Conservation (phyloP, 2,797 vertebrate species). For the Lindbergichthys nudifrons region DNA sequence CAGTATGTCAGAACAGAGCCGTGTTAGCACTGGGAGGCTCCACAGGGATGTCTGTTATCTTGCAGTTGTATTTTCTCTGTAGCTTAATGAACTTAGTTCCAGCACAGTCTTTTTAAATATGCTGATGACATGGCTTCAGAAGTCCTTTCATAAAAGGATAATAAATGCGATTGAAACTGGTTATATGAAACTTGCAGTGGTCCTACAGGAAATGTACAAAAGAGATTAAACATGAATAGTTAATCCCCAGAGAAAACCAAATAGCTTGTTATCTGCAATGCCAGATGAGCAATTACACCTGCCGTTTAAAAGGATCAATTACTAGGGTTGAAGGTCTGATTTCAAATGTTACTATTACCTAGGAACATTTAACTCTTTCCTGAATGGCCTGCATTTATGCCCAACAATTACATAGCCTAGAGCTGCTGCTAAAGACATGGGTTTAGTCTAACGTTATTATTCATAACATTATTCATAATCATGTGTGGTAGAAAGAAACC, state of each 20-base stretch:
- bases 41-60: constrained; percentile 45
- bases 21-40: constrained; percentile 41
- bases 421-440: neutral
- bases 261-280: neutral
- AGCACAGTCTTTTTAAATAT: constrained; percentile 26
- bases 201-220: constrained; percentile 1
- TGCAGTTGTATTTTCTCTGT: constrained; percentile 44
- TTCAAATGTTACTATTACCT: neutral
- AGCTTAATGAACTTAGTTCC: constrained; percentile 49
- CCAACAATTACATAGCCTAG: neutral
- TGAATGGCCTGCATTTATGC: neutral
- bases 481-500: neutral
- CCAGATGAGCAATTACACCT: neutral
- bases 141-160: constrained; percentile 4
- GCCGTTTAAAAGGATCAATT: constrained; percentile 3
- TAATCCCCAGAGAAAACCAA: constrained; percentile 4
- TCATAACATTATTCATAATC: neutral
- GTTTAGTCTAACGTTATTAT: neutral
- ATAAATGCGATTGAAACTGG: constrained; percentile 10
- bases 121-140: constrained; percentile 29
- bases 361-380: neutral
- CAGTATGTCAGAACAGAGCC: constrained; percentile 36
- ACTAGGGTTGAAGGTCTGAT: neutral
- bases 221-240: neutral
- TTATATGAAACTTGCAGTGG: neutral